Evolutionary conservation across 2,113 vertebrate genomes (phyloP).

Genomic region (Melanocharis versteri): DNA sequence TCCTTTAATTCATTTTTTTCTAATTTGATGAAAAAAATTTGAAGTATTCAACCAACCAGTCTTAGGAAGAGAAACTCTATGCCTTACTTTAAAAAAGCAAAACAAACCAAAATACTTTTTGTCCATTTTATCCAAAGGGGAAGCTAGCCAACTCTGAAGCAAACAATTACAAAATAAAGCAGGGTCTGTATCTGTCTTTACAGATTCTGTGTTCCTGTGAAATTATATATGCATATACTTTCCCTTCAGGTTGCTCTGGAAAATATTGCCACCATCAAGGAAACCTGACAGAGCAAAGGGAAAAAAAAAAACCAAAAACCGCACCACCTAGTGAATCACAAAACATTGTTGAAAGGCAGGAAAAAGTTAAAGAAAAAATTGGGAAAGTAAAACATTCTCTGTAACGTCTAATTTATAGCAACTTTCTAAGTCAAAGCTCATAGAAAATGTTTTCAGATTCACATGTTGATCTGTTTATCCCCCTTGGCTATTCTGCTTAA

Average conservation of each 20-base stretch:
- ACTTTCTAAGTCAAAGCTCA: background rate
- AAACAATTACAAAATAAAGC: background rate
- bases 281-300: background rate
- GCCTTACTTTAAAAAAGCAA: background rate
- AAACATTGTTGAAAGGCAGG: background rate
- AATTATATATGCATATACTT: background rate
- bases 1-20: background rate
- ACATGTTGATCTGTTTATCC: constrained; percentile 6
- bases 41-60: background rate
- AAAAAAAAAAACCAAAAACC: background rate
- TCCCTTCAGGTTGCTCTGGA: background rate
- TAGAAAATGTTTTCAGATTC: background rate
- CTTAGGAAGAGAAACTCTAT: background rate
- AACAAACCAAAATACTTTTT: background rate
- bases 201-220: background rate
- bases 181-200: background rate
- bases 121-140: background rate
- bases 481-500: background rate
- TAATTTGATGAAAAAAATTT: background rate
- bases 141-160: background rate
- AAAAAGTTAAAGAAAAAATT: background rate
- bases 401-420: background rate
- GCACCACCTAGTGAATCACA: background rate
- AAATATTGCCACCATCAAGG: background rate
- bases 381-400: background rate